Evolutionary conservation across 2,113 vertebrate genomes (phyloP), one percentile per base, ranked within the genome.

Genomic region (Plecturocebus donacophilus): DNA sequence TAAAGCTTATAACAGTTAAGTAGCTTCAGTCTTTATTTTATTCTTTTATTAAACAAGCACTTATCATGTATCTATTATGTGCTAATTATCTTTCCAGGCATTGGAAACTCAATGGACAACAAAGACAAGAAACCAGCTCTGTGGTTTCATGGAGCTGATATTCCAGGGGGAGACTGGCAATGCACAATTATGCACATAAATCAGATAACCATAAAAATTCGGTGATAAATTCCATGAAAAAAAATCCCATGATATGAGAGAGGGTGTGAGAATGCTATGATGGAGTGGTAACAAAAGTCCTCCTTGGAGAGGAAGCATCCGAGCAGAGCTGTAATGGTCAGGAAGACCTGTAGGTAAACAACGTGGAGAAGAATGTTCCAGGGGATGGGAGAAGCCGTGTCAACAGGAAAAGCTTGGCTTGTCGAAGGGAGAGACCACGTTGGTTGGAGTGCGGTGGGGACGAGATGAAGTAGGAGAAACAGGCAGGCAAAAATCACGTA

Each of bases 401-500:
- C 19, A 66, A 68, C 0, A n/a, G 42, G 45, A 61, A 77, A 17
- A 38, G 66, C 25, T 25, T 5, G 52, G 42, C 68, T 19, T 6
- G 54, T 40, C 3, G 23, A 30, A 42, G 16, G 32, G 47, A 1
- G 2, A 56, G 80, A 17, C 16, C 12, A 21, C 17, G 16, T 0
- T 47, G 40, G 54, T 2, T 32, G 3, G 45, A 85, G 47, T 0
- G 4, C 1, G 13, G 8, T 8, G n/a, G 20, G 25, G n/a, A 45
- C 8, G 40, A 7, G 47, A 6, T 3, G 3, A 40, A 25, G 17
- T 2, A 13, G 42, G 52, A 75, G 12, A 17, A 23, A 4, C 8
- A 30, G 47, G 30, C 1, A 8, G 23, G 40, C 8, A 6, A 16
- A 19, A 2, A 20, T 8, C 11, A 35, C 0, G 1, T 13, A 35